phyloP scores from a whole-genome alignment of 2,888 invertebrate species.

The Leucania comma region DNA sequence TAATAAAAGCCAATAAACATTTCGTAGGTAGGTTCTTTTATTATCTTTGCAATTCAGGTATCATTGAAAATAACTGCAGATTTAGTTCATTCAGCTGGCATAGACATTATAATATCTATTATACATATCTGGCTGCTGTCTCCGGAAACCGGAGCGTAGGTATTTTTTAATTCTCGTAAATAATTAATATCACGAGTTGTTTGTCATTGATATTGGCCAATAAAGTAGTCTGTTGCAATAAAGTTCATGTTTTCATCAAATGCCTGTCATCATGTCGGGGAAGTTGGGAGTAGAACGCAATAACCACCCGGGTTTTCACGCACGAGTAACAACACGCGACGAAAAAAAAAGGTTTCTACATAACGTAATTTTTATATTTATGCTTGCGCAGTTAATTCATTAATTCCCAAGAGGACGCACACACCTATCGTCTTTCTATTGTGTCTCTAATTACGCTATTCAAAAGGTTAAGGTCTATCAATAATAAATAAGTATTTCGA shows the following conservation, averaged over 20 bases:
- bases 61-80: neutral
- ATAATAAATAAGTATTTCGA: neutral
- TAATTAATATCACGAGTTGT: constrained; percentile 26
- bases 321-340: neutral
- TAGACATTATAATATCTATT: neutral
- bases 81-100: neutral
- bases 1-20: no score
- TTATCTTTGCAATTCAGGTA: neutral
- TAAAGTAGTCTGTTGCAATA: constrained; percentile 47
- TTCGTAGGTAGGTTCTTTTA: no score
- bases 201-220: constrained; percentile 12
- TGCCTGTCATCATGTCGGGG: neutral
- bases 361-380: neutral
- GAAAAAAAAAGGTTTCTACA: neutral
- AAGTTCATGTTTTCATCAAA: constrained; percentile 51
- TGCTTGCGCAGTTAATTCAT: neutral
- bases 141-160: constrained; percentile 10
- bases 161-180: constrained; percentile 10
- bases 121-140: neutral
- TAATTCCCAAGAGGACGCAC: no score
- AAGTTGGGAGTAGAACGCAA: constrained; percentile 28
- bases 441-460: no score
- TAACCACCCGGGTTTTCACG: neutral
- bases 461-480: no score
- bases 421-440: no score